phyloP scores from a whole-genome alignment of 1,140 invertebrate species.

The Belonocnema kinseyi region DNA sequence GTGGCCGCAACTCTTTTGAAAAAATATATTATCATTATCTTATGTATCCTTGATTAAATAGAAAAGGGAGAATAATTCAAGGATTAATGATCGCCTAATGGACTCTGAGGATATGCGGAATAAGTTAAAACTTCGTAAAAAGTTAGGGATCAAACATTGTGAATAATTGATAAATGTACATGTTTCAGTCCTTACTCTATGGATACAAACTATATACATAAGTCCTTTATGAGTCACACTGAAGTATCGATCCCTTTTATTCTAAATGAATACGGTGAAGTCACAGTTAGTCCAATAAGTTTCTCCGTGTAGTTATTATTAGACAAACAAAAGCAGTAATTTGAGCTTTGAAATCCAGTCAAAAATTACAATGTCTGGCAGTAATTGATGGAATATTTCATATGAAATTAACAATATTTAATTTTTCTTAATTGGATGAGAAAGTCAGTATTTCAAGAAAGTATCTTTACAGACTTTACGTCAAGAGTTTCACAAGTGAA shows the following conservation, averaged over 20 bases:
- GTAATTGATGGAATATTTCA: too few species aligned
- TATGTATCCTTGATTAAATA: too few species aligned
- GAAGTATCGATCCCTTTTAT: conserved; percentile 6
- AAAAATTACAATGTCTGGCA: too few species aligned
- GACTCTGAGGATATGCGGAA: background rate
- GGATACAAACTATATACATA: background rate
- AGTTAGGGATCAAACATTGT: background rate
- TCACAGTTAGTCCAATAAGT: background rate
- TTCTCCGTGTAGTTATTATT: background rate
- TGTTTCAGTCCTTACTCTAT: background rate
- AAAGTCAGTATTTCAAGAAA: too few species aligned
- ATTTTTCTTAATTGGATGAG: too few species aligned
- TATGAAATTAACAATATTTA: too few species aligned
- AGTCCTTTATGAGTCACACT: background rate
- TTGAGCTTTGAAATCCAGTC: too few species aligned
- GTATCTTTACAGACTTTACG: too few species aligned
- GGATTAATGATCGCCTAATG: background rate
- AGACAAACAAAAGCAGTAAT: background rate
- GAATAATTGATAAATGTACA: conserved; percentile 9
- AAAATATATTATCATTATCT: too few species aligned
- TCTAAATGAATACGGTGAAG: background rate
- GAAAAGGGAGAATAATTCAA: background rate
- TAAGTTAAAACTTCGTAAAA: background rate
- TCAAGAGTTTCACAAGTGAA: too few species aligned
- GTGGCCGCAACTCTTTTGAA: too few species aligned